Base-by-base conservation (phyloP, 2,113 vertebrate species). In the Conger conger region DNA sequence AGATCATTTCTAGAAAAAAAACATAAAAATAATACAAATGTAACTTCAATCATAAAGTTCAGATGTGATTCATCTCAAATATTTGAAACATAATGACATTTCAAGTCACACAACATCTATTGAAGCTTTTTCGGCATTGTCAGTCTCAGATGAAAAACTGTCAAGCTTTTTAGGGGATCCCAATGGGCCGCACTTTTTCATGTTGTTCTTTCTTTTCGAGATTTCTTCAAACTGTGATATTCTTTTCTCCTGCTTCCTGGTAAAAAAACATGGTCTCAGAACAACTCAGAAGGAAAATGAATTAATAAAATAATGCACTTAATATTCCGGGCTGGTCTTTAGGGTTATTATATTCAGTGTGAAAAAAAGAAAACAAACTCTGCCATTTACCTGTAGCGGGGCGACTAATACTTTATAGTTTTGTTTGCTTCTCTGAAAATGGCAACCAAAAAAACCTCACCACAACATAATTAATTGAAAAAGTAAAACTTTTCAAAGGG, bases 201-300 rank as follows among this genome's bases (percentile, higher is more conserved):
- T 33, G n/a, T 27, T 33, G 68, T 27, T 73, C 68, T 73, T 73
- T 73, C 33, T 33, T 73, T 30, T 11, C 27, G 30, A 30, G 33
- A 73, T 30, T 73, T 73, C 68, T 73, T 73, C 68, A 73, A 73
- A 73, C 27, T 73, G n/a, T 73, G 68, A 73, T 73, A 73, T 73
- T 73, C 68, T 73, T 73, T 27, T 63, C n/a, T 73, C 27, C 68
- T 73, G 68, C 68, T 30, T 9, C 30, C n/a, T 27, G 11, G 68
- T 33, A 30, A 13, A 68, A 73, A n/a, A 60, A 60, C 16, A 33
- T 73, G 68, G n/a, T 73, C 68, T 73, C 68, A 73, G 68, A 73
- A n/a, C 8, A 73, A n/a, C 8, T 27, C 68, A 73, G 18, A 20
- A 23, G 68, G 27, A 33, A 73, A 33, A 33, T 6, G 5, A 9